Evolutionary conservation across 2,113 vertebrate genomes (phyloP), one percentile per base, ranked within the genome.

Genomic region (Camarhynchus parvulus): DNA sequence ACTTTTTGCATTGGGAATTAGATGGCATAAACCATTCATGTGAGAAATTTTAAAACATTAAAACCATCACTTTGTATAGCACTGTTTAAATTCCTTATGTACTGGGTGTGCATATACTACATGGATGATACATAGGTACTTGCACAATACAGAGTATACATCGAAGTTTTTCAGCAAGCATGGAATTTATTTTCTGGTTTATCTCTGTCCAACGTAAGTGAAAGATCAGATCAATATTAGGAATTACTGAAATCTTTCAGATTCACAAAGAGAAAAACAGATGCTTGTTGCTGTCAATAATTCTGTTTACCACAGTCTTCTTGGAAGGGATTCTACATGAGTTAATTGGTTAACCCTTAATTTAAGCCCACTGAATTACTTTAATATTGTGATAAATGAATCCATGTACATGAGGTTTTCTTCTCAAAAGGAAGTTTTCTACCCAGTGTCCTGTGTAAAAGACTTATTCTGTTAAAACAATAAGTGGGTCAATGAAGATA

Each of bases 121-220:
- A 67, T 1, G 0, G 19, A 47, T 2, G 37, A 63, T 28, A 7
- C 7, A 14, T 42, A 50, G 6, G 4, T n/a, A 35, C 23, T 64
- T 64, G 25, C 14, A 89, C 12, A 62, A 64, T 63, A 27, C 6
- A 31, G 15, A 53, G 6, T 58, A 21, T 5, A 81, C 63, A 31
- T 9, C 74, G 20, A 88, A 73, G 15, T 6, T 30, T 56, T 75
- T 83, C n/a, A 66, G 25, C 46, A 22, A 37, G 6, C 16, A 39
- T 15, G 23, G 17, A 50, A 59, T 81, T 46, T 55, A 47, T 72
- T 87, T 92, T 4, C 35, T 81, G 6, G 3, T 55, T 75, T 75
- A 2, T 63, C 5, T 91, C 33, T 11, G 16, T 16, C n/a, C 16
- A 37, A 20, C 22, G 2, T 31, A 73, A 89, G 10, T 30, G 14